These are phyloP conservation scores for Pyrochroa serraticornis DNA, from an alignment of 2,888 invertebrate species.

Conservation along the genomic window DNA sequence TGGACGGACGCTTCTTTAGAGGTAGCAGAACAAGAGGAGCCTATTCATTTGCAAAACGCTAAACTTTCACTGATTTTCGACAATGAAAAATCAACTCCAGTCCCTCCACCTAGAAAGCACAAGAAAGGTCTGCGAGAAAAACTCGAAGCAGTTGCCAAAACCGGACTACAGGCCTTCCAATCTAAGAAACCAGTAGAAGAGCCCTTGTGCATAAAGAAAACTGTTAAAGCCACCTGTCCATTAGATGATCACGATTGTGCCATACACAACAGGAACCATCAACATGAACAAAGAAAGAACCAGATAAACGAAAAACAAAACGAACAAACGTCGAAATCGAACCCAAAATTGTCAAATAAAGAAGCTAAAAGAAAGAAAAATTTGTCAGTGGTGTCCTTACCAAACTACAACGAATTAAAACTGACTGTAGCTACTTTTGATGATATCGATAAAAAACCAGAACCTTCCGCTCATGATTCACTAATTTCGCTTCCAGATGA, in stretches of 20 bases:
- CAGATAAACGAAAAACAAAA: slow-evolving; percentile 15
- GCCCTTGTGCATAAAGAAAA: slow-evolving; percentile 52
- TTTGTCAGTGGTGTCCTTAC: slow-evolving; percentile 61
- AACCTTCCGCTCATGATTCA: slow-evolving; percentile 41
- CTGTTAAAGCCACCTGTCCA: slow-evolving; percentile 54
- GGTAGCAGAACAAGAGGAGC: slow-evolving; percentile 58
- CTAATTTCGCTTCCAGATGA: slow-evolving; percentile 49
- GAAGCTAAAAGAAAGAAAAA: slow-evolving; percentile 56
- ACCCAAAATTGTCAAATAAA: slow-evolving; percentile 25
- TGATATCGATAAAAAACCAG: slow-evolving; percentile 40
- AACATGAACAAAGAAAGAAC: slow-evolving; percentile 16
- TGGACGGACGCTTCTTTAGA: slow-evolving; percentile 64
- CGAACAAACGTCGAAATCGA: slow-evolving; percentile 12
- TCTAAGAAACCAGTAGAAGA: slow-evolving; percentile 48
- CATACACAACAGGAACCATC: slow-evolving; percentile 39
- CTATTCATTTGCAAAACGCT: slow-evolving; percentile 49
- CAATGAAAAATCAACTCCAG: slow-evolving; percentile 53
- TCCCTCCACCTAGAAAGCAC: slow-evolving; percentile 56
- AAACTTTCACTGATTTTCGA: slow-evolving; percentile 51
- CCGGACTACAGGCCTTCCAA: slow-evolving; percentile 49
- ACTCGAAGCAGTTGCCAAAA: slow-evolving; percentile 53
- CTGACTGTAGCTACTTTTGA: slow-evolving; percentile 50
- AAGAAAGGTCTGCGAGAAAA: slow-evolving; percentile 51
- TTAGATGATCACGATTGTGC: slow-evolving; percentile 49
- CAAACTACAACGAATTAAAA: slow-evolving; percentile 61